Percentiles rank a stretch among this genome's conserved stretches.
Conservation (phyloP, 2,888 invertebrate genomes). For the Synanthedon tipuliformis region DNA sequence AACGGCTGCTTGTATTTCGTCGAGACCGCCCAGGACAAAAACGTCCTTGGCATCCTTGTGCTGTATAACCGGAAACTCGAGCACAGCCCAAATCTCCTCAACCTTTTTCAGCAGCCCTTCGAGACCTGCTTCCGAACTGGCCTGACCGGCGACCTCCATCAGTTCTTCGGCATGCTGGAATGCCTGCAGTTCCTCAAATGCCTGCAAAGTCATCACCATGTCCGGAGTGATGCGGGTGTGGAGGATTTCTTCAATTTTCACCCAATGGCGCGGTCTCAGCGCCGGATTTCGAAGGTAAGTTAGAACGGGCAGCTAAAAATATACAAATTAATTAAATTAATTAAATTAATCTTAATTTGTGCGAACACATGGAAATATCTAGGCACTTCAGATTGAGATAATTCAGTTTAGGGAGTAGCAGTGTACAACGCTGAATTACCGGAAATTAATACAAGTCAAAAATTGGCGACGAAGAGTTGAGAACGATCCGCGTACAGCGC, state of each 20-base stretch:
- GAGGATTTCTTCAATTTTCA: slow-evolving; percentile 80
- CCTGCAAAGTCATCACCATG: slow-evolving; percentile 73
- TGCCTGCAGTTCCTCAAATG: slow-evolving; percentile 78
- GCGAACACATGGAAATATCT: too few species aligned
- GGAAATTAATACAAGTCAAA: too few species aligned
- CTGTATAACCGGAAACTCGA: slow-evolving; percentile 80
- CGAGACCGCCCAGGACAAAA: slow-evolving; percentile 84
- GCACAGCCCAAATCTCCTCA: slow-evolving; percentile 84
- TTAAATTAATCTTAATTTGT: neutral
- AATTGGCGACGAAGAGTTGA: too few species aligned
- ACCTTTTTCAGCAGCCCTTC: slow-evolving; percentile 85
- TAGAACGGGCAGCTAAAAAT: slow-evolving; percentile 76
- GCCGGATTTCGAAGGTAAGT: slow-evolving; percentile 84
- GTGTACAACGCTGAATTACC: too few species aligned
- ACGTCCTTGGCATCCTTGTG: slow-evolving; percentile 89
- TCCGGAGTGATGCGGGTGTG: slow-evolving; percentile 80
- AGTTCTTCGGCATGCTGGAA: slow-evolving; percentile 80
- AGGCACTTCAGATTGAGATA: too few species aligned
- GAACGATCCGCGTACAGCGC: neutral
- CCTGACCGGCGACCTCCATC: slow-evolving; percentile 88
- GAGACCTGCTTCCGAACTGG: slow-evolving; percentile 87
- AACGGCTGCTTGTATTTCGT: slow-evolving; percentile 83
- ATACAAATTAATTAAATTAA: neutral
- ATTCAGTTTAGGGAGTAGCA: too few species aligned
- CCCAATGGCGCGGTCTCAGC: slow-evolving; percentile 85